phyloP scores from a whole-genome alignment of 1,140 invertebrate species.

The Gryon sp. region DNA sequence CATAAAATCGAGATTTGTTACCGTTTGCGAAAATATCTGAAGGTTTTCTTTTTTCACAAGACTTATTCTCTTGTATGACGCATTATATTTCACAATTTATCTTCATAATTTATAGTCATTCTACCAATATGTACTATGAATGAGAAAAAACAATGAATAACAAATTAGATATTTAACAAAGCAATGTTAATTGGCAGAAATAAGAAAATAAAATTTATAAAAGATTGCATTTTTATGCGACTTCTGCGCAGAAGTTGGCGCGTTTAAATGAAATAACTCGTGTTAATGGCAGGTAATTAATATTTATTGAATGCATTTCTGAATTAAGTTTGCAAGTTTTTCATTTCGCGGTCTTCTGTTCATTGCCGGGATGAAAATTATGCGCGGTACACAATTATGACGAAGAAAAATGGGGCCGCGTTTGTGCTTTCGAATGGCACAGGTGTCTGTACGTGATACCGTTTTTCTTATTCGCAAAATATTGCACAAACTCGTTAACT shows the following conservation, averaged over 20 bases:
- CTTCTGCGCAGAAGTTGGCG: not conserved
- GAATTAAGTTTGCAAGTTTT: conserved; percentile 8
- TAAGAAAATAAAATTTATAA: too few species aligned
- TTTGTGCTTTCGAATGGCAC: conserved; percentile 46
- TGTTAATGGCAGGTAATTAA: conserved; percentile 5
- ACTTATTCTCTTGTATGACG: too few species aligned
- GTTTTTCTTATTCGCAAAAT: conserved; percentile 38
- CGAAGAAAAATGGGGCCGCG: conserved; percentile 49
- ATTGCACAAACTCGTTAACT: conserved; percentile 45
- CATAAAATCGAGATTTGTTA: too few species aligned
- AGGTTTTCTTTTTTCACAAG: too few species aligned
- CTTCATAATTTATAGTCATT: too few species aligned
- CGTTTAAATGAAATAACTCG: not conserved
- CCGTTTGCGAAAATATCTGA: too few species aligned
- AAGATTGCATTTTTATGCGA: too few species aligned
- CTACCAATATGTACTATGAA: too few species aligned
- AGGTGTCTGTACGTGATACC: conserved; percentile 29
- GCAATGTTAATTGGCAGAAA: too few species aligned
- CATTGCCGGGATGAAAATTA: conserved; percentile 52
- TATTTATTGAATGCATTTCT: conserved; percentile 22
- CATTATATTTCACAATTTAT: too few species aligned
- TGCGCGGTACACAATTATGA: conserved; percentile 41
- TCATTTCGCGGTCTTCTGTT: conserved; percentile 13
- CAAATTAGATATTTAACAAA: too few species aligned
- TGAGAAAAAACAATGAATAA: too few species aligned